Base-by-base conservation (phyloP, 2,888 invertebrate genomes). In the Drosophila bunnanda region DNA sequence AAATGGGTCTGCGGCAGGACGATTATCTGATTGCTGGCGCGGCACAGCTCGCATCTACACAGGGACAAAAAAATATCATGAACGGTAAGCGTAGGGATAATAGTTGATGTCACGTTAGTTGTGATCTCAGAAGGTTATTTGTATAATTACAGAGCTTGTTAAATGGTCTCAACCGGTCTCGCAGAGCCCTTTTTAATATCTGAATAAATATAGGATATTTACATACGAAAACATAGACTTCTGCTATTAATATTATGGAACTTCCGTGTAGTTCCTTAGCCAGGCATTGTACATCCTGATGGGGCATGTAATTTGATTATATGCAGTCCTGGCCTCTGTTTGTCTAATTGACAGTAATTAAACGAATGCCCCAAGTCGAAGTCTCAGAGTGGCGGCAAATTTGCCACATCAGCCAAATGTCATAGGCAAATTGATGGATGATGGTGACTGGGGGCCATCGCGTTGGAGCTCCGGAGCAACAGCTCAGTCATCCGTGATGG, bases 261-360 rank as follows among this genome's bases (percentile, higher is more conserved):
- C 15, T 4, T 52, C 9, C 50, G 28, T 66, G 56, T 46, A 53
- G 39, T 30, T 52, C 43, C 10, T 7, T 12, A 38, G 13, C n/a
- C 41, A 22, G 9, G 22, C 56, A 20, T 10, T 22, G 34, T 13
- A 32, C 48, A 34, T 58, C 48, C 59, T 50, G 78, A 58, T 71
- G 69, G 59, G 76, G 72, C 66, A 62, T 50, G 50, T 73, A 68
- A 78, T 76, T 74, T 78, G 57, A 78, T 77, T 82, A 75, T 70
- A 43, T 58, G 36, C 38, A 46, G 50, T 30, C 53, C 39, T 32
- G 50, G 17, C 43, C 46, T 17, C 48, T 61, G 77, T 85, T 79
- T 73, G 72, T 53, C 74, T 82, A 88, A 84, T 86, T 86, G 86
- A 77, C 74, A 80, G 58, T 80, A 84, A 84, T 84, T 80, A 80